phyloP scores from a whole-genome alignment of 1,140 invertebrate species.

The Whitmania pigra region DNA sequence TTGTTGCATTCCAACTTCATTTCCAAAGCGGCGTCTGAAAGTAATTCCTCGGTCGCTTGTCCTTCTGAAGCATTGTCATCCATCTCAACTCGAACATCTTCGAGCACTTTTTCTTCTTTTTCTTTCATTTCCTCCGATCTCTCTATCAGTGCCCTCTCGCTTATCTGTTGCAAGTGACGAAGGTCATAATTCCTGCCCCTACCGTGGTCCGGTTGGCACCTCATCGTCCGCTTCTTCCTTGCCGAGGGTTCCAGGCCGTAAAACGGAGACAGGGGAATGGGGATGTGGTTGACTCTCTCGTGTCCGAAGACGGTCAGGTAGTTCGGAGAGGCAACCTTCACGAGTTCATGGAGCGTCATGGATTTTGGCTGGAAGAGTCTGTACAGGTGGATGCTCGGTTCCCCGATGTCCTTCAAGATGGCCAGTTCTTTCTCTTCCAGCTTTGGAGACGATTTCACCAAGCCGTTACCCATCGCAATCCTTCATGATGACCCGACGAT shows the following conservation, averaged over 20 bases:
- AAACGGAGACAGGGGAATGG: not conserved
- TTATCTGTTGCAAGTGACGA: not conserved
- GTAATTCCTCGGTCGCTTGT: not conserved
- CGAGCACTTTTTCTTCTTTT: not conserved
- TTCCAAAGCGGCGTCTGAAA: not conserved
- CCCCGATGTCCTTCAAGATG: not conserved
- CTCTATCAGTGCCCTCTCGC: not conserved
- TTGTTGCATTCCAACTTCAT: too few relatives aligned
- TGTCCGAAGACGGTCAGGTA: not conserved
- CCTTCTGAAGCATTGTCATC: not conserved
- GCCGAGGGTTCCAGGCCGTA: not conserved
- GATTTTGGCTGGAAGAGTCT: not conserved
- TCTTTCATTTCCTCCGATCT: not conserved
- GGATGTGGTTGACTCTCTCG: not conserved
- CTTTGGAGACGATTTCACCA: not conserved
- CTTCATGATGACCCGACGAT: too few relatives aligned
- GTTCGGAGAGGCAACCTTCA: too few relatives aligned
- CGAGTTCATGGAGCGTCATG: too few relatives aligned
- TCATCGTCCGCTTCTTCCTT: not conserved
- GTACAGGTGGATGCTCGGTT: not conserved
- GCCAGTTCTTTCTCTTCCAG: not conserved
- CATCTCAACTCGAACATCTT: not conserved
- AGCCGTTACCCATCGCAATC: too few relatives aligned
- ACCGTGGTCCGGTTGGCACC: not conserved
- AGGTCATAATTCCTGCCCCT: not conserved